These are phyloP conservation scores for Vesta saturnalis DNA, from an alignment of 2,888 invertebrate species.

Conservation along the genomic window DNA sequence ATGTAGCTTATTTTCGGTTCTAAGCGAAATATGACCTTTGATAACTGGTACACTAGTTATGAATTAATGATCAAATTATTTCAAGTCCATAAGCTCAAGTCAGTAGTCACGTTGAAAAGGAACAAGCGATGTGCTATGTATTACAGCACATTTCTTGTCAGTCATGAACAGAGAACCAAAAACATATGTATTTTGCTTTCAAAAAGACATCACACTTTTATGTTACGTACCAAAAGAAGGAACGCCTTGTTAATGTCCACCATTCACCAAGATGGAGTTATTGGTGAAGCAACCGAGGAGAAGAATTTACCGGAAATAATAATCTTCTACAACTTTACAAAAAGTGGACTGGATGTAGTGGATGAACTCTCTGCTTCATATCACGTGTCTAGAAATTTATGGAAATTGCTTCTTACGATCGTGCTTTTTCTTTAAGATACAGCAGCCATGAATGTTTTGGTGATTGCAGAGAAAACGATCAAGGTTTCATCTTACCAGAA, in stretches of 20 bases:
- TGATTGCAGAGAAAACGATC: constrained; percentile 6
- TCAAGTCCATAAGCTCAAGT: neutral
- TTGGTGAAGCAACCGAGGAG: neutral
- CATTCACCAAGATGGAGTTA: neutral
- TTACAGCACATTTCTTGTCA: neutral
- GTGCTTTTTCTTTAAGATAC: neutral
- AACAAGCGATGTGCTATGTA: neutral
- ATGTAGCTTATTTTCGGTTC: no score
- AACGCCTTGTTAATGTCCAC: neutral
- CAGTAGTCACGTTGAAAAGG: neutral
- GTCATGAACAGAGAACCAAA: neutral
- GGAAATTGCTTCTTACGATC: neutral
- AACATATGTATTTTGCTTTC: neutral
- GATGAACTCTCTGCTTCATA: neutral
- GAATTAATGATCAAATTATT: no score
- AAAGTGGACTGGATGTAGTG: no score
- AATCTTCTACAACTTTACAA: no score
- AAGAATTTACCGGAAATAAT: neutral
- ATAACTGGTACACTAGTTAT: neutral
- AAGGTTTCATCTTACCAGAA: no score
- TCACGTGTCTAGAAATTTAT: neutral
- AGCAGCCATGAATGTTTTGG: neutral
- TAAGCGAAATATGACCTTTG: no score
- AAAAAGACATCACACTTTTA: neutral
- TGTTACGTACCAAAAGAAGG: neutral